Base-by-base conservation (phyloP, 2,888 invertebrate species). In the Muschampia plurimacula region DNA sequence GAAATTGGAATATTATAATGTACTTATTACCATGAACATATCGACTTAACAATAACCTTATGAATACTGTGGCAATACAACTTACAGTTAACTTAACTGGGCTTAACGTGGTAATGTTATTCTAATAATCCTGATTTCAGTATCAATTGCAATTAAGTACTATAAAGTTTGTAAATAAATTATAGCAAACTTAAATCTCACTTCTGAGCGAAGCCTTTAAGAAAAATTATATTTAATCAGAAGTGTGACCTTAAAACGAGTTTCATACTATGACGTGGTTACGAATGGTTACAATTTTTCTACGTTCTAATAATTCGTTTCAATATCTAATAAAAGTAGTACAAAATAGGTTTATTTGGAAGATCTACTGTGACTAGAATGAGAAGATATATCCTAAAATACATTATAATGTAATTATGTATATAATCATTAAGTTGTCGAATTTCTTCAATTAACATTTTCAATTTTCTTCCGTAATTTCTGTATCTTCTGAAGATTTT, bases 401-500 rank as follows among this genome's bases (percentile, higher is more conserved):
- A 28, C 22, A 55, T 22, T 55, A 9, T 59, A n/a, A 57, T 7
- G 5, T 28, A 10, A 32, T 57, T 12, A 28, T 12, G 8, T 57
- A n/a, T 3, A 12, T 57, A 28, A 12, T 28, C 22, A 36, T 36
- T 52, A 52, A 15, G 12, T 12, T 57, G 22, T 12, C 2, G 32
- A 22, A 22, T 36, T 60, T 36, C 13, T 60, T 60, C 2, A 60
- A 39, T 28, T 57, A 8, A 39, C n/a, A 39, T 39, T 60, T 60
- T 60, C 60, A n/a, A n/a, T 0, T 63, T 66, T 73, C 10, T 69
- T 72, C 59, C 39, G 52, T 22, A 69, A 10, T 62, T 65, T 73
- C 67, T 67, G 73, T 72, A 93, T 76, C 55, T 74, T 86, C 36
- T 91, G 91, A 55, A 98, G 94, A 92, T 98, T 97, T 76, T 95